A percentile compares a stretch with the other conserved stretches of the same genome.
Conservation (phyloP, 2,797 vertebrate species). For the Bradypodion pumilum region DNA sequence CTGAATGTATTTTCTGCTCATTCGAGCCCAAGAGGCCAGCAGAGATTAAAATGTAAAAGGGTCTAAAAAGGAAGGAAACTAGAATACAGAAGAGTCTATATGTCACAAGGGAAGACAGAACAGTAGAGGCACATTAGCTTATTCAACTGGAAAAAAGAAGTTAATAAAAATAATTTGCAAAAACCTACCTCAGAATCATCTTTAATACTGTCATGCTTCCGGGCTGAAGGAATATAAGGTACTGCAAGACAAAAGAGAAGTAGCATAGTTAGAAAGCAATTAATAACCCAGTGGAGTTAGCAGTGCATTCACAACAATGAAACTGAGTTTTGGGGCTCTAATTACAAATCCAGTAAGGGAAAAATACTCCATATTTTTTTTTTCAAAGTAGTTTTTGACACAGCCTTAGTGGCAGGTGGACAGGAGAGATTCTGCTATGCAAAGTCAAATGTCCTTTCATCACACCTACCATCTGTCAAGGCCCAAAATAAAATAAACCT, state of each 20-base stretch:
- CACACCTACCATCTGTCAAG: no score
- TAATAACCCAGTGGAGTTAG: background rate
- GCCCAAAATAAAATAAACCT: background rate
- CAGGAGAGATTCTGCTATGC: no score
- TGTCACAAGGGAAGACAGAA: background rate
- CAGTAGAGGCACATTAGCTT: background rate
- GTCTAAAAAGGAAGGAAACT: no score
- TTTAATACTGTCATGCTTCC: constrained; percentile 87
- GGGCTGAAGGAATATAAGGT: constrained; percentile 86
- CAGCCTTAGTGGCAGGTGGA: background rate
- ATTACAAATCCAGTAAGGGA: background rate
- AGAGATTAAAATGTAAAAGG: background rate
- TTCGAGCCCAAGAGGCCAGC: constrained; percentile 6
- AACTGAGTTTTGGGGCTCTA: background rate
- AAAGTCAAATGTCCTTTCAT: background rate
- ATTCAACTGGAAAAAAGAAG: background rate
- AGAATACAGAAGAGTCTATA: background rate
- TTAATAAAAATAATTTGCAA: background rate
- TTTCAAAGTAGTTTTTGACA: background rate
- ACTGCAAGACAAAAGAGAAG: constrained; percentile 74
- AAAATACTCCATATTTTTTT: background rate
- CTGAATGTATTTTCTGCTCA: background rate
- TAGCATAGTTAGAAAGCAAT: background rate
- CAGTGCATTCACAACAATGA: background rate
- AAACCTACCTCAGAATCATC: constrained; percentile 88